Conservation (phyloP, 53 echinoderm and acorn worm genomes). For the Glandiceps talaboti region DNA sequence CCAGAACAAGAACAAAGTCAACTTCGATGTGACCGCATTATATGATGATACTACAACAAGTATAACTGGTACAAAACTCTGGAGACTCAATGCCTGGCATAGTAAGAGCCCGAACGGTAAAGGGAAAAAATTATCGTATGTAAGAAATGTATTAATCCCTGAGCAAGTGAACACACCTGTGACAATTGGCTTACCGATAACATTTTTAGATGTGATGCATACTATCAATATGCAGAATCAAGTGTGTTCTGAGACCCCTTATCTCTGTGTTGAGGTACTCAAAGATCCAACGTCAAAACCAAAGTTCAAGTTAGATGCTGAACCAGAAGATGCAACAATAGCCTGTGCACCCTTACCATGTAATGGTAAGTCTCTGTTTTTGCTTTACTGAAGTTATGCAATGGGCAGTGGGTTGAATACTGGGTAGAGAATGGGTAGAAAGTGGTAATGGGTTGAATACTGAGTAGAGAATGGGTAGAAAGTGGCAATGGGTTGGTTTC, state of each 20-base stretch:
- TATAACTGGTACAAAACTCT: constrained; percentile 62
- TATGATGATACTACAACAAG: constrained; percentile 13
- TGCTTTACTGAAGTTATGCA: not conserved
- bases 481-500: too few species aligned
- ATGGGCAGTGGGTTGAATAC: too few species aligned
- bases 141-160: constrained; percentile 32
- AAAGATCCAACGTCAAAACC: constrained; percentile 46
- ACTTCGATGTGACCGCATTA: not conserved
- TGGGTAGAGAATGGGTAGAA: too few species aligned
- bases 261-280: constrained; percentile 67
- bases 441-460: too few species aligned
- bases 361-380: not conserved
- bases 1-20: not conserved
- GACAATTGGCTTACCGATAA: constrained; percentile 39
- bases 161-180: constrained; percentile 40
- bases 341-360: not conserved
- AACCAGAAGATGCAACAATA: not conserved
- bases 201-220: constrained; percentile 36
- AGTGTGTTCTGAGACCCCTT: constrained; percentile 50
- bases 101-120: constrained; percentile 48
- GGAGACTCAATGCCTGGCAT: constrained; percentile 70
- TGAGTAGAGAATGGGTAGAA: too few species aligned
- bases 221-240: constrained; percentile 66
- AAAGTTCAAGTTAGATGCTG: constrained; percentile 36
- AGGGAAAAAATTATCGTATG: constrained; percentile 1